These are phyloP conservation scores for Megaceryle torquata DNA, from an alignment of 2,113 vertebrate species.

Conservation along the genomic window DNA sequence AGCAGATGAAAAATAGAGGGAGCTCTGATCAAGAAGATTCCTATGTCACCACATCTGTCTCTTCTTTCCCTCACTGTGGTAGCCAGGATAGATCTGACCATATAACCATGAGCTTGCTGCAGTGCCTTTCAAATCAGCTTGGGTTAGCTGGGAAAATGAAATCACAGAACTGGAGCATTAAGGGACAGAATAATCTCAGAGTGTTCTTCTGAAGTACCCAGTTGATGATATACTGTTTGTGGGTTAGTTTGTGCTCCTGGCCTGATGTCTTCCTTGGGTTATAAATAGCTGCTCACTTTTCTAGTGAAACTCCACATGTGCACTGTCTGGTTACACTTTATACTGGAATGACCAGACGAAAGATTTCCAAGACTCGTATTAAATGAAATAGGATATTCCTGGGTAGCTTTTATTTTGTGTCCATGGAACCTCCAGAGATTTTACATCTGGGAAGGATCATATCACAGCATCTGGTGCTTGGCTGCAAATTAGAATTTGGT, in stretches of 20 bases:
- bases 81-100: background rate
- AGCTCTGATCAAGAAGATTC: background rate
- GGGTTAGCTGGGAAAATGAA: background rate
- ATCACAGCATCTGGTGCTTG: conserved; percentile 13
- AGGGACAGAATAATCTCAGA: background rate
- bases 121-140: background rate
- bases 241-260: background rate
- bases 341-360: background rate
- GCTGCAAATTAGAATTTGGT: conserved; percentile 5
- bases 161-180: background rate
- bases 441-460: conserved; percentile 46
- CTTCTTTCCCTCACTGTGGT: background rate
- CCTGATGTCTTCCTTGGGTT: background rate
- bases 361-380: conserved; percentile 22
- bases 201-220: background rate
- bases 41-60: background rate
- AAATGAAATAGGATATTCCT: conserved; percentile 56
- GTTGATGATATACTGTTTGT: background rate
- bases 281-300: background rate
- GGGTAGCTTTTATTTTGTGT: conserved; percentile 26
- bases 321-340: conserved; percentile 29
- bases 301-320: background rate
- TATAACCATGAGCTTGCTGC: background rate
- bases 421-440: background rate
- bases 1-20: background rate